These are phyloP conservation scores for Chelon labrosus DNA, from an alignment of 2,797 vertebrate species.

Conservation along the genomic window DNA sequence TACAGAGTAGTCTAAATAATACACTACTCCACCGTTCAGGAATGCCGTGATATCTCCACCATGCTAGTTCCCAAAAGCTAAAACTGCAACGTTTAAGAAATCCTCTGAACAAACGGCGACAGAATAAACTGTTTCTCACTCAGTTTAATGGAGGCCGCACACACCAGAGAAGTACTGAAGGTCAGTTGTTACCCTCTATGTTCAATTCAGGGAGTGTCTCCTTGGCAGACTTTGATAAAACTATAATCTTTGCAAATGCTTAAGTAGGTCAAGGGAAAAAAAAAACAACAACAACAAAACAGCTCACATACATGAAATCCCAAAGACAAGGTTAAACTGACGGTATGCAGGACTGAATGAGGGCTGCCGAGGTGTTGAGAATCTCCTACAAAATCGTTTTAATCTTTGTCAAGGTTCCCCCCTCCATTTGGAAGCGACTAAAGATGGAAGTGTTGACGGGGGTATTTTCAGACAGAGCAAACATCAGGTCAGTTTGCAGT, in stretches of 20 bases:
- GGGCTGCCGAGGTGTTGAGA: background rate
- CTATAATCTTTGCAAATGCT: slow-evolving; percentile 22
- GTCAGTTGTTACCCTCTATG: slow-evolving; percentile 15
- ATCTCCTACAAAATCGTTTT: slow-evolving; percentile 16
- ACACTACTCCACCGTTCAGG: background rate
- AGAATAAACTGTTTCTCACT: background rate
- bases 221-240: slow-evolving; percentile 33
- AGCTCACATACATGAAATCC: slow-evolving; percentile 29
- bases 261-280: slow-evolving; percentile 1
- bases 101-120: background rate
- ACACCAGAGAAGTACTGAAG: slow-evolving; percentile 11
- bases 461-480: slow-evolving; percentile 47
- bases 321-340: slow-evolving; percentile 18
- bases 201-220: slow-evolving; percentile 33
- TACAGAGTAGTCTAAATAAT: background rate
- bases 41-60: background rate
- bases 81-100: background rate
- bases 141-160: background rate
- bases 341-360: slow-evolving; percentile 7
- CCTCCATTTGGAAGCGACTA: slow-evolving; percentile 9
- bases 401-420: background rate
- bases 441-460: slow-evolving; percentile 31
- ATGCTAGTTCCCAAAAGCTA: too few relatives aligned
- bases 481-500: slow-evolving; percentile 19
- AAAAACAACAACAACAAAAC: slow-evolving; percentile 6